These are phyloP conservation scores for Lucifuga dentata DNA, from an alignment of 2,113 vertebrate species.

Conservation along the genomic window DNA sequence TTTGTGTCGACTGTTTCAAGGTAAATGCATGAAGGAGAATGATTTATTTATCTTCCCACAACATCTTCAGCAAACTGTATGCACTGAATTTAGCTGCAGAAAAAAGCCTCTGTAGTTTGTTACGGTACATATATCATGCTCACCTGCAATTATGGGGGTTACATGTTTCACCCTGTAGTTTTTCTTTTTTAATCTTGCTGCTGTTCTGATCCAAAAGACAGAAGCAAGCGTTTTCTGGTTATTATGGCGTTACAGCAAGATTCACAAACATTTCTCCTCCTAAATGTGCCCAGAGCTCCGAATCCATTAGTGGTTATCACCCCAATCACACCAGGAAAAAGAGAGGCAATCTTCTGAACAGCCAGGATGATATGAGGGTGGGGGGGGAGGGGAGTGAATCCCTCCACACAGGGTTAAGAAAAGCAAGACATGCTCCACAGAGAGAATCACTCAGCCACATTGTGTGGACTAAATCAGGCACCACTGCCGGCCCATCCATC, in stretches of 20 bases:
- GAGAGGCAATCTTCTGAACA: constrained; percentile 53
- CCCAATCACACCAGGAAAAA: constrained; percentile 45
- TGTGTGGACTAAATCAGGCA: constrained; percentile 66
- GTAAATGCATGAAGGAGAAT: no score
- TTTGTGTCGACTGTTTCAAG: no score
- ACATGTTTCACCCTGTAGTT: no score
- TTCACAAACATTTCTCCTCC: constrained; percentile 31
- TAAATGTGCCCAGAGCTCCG: constrained; percentile 39
- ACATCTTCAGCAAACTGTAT: no score
- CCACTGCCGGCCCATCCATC: constrained; percentile 51
- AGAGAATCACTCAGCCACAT: constrained; percentile 64
- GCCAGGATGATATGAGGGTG: neutral
- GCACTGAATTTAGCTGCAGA: no score
- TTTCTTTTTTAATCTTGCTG: neutral
- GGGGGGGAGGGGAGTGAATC: neutral
- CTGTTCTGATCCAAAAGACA: no score
- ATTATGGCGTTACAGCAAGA: constrained; percentile 9
- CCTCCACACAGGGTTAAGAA: constrained; percentile 38
- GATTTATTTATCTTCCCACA: no score
- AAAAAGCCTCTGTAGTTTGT: no score
- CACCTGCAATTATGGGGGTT: neutral
- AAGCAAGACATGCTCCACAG: constrained; percentile 45
- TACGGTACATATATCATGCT: neutral
- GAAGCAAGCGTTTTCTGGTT: constrained; percentile 12
- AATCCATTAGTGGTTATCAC: constrained; percentile 71